Evolutionary conservation across 2,797 vertebrate genomes (phyloP).

Genomic region (Typhlichthys eigenmanni): DNA sequence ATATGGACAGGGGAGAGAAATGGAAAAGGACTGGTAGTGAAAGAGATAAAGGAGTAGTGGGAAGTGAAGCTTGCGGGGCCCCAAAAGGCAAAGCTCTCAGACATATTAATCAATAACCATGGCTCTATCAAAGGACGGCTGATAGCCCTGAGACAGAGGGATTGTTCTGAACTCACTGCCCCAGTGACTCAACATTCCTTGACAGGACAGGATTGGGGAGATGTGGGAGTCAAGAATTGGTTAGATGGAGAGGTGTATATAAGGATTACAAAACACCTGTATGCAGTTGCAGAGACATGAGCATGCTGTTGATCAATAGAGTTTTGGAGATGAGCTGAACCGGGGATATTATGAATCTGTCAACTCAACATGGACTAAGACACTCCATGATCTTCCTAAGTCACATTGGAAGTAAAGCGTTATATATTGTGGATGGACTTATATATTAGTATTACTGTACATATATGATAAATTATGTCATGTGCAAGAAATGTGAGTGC

Average conservation of each 20-base stretch:
- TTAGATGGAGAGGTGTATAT: conserved; percentile 44
- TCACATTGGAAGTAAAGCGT: too few species aligned
- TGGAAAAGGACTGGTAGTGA: conserved; percentile 23
- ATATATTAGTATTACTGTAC: too few species aligned
- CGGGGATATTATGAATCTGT: too few species aligned
- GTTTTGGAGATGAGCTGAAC: too few species aligned
- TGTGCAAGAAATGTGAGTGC: too few species aligned
- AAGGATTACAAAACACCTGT: too few species aligned
- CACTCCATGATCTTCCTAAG: too few species aligned
- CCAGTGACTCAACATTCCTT: conserved; percentile 70
- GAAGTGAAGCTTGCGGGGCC: conserved; percentile 55
- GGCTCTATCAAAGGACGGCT: conserved; percentile 74
- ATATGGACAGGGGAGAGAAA: conserved; percentile 17
- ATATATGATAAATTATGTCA: too few species aligned
- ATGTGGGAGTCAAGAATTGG: conserved; percentile 8
- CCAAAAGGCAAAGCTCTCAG: conserved; percentile 71
- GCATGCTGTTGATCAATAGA: neutral
- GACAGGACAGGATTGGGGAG: conserved; percentile 52
- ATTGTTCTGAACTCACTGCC: conserved; percentile 69
- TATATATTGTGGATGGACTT: too few species aligned
- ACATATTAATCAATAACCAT: conserved; percentile 78
- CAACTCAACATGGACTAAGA: too few species aligned
- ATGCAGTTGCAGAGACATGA: too few species aligned
- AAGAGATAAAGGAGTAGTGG: conserved; percentile 61
- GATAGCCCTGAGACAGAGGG: conserved; percentile 72